These are phyloP conservation scores for Zophobas morio DNA, from an alignment of 1,140 invertebrate species.

Conservation along the genomic window DNA sequence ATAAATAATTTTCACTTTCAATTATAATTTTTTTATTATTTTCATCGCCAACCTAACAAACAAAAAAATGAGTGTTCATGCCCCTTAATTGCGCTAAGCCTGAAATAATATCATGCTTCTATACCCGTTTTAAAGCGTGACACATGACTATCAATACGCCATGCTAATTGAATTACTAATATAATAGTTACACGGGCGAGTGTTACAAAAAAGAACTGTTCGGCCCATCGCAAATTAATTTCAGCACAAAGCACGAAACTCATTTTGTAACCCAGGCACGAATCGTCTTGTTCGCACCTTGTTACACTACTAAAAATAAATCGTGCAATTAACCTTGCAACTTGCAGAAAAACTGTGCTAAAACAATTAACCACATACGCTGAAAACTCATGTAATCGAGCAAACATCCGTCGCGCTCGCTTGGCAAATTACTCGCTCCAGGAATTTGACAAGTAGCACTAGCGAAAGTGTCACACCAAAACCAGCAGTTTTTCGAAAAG, in stretches of 20 bases:
- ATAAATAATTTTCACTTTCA: slow-evolving; percentile 38
- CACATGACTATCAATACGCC: slow-evolving; percentile 33
- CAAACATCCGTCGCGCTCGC: slow-evolving; percentile 25
- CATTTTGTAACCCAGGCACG: background rate
- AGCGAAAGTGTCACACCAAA: background rate
- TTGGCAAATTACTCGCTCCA: slow-evolving; percentile 15
- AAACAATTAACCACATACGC: slow-evolving; percentile 38
- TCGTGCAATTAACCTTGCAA: slow-evolving; percentile 17
- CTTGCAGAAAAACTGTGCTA: slow-evolving; percentile 28
- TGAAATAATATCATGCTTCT: slow-evolving; percentile 41
- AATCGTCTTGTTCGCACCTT: background rate
- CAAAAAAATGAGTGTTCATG: slow-evolving; percentile 27
- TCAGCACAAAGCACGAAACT: background rate
- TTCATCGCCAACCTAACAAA: slow-evolving; percentile 3
- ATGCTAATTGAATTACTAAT: slow-evolving; percentile 38
- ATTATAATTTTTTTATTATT: slow-evolving; percentile 23
- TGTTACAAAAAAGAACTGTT: background rate
- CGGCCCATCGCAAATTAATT: background rate
- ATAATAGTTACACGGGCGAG: slow-evolving; percentile 4
- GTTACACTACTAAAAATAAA: slow-evolving; percentile 7
- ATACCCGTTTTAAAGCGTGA: slow-evolving; percentile 40
- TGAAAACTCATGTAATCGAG: slow-evolving; percentile 11
- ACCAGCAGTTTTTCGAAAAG: background rate
- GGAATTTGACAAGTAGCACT: slow-evolving; percentile 4
- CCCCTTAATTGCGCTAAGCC: slow-evolving; percentile 20